Conservation (phyloP, 2,113 vertebrate species). For the cattle (Bos taurus) region ARS-UCD2.0 NC_037345.1:5753501-5754000, state of each 20-base stretch:
- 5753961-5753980: background rate
- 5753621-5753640: background rate
- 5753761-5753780: background rate
- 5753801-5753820: background rate
- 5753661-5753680: background rate
- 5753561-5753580: accelerated
- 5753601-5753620: background rate
- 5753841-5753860: accelerated
- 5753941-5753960: accelerated
- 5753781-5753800: background rate
- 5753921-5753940: accelerated
- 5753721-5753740: background rate
- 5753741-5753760: background rate
- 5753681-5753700: background rate
- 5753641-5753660: accelerated
- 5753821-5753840: background rate
- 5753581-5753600: background rate
- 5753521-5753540: background rate
- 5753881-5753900: accelerated
- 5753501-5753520: background rate
- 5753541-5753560: background rate
- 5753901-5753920: accelerated
- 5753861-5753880: background rate
- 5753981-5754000: background rate
- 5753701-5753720: background rate